These are phyloP conservation scores for Notolepis coatsorum DNA, from an alignment of 2,797 vertebrate species.

Conservation along the genomic window DNA sequence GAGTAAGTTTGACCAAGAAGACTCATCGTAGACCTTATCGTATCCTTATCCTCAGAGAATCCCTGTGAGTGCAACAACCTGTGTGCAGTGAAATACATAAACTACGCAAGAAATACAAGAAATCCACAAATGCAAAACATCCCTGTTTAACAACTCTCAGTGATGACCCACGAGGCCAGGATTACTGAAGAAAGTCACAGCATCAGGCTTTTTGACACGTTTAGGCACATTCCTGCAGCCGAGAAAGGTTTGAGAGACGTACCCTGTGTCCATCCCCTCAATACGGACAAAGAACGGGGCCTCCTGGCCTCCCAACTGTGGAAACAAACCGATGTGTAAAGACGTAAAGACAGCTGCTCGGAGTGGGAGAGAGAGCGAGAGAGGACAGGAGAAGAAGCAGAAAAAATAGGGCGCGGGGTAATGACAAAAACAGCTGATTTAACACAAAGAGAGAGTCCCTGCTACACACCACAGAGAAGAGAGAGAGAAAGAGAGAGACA, in stretches of 20 bases:
- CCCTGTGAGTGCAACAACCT: too few relatives aligned
- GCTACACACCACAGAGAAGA: conserved; percentile 6
- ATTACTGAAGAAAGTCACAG: conserved; percentile 25
- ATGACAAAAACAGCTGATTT: conserved; percentile 80
- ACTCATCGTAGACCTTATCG: too few relatives aligned
- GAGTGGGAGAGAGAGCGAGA: conserved; percentile 38
- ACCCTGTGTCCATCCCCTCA: conserved; percentile 1
- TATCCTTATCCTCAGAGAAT: too few relatives aligned
- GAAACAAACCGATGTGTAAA: conserved; percentile 35
- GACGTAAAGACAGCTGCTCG: conserved; percentile 64
- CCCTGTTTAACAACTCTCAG: conserved; percentile 9
- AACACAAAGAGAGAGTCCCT: conserved; percentile 52
- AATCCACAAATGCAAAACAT: conserved; percentile 18
- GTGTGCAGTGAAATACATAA: too few relatives aligned
- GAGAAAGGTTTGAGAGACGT: conserved; percentile 13
- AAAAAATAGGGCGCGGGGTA: conserved; percentile 48
- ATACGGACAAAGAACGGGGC: conserved; percentile 8
- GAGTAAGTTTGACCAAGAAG: conserved; percentile 15
- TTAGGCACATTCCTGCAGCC: conserved; percentile 28
- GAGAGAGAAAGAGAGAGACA: conserved; percentile 14
- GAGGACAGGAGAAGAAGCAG: conserved; percentile 44
- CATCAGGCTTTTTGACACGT: conserved; percentile 43
- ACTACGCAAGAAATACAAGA: background rate
- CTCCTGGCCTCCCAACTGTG: conserved; percentile 30
- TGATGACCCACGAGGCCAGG: too few relatives aligned